phyloP scores from a whole-genome alignment of 2,797 vertebrate species.

The Neoniphon sammara region DNA sequence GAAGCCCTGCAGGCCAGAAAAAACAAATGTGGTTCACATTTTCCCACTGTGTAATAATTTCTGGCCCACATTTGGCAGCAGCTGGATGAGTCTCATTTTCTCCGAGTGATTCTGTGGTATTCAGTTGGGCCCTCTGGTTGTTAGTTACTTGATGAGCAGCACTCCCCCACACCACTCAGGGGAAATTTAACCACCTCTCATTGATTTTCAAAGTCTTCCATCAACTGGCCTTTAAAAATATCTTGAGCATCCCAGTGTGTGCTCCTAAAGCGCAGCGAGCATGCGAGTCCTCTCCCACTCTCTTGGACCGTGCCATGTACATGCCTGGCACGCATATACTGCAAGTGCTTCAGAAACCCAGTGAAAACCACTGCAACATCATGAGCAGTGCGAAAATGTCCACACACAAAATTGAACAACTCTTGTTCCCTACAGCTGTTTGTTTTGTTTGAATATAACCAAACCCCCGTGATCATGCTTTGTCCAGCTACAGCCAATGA shows the following conservation, averaged over 20 bases:
- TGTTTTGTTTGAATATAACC: neutral
- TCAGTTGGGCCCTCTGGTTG: slow-evolving; percentile 52
- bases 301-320: neutral
- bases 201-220: slow-evolving; percentile 62
- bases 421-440: neutral
- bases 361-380: neutral
- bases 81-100: slow-evolving; percentile 44
- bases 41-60: slow-evolving; percentile 37
- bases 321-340: neutral
- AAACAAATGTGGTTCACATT: neutral
- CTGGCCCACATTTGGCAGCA: slow-evolving; percentile 15
- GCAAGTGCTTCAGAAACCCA: neutral
- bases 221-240: slow-evolving; percentile 57
- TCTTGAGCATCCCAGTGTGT: slow-evolving; percentile 37
- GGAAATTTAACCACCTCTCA: slow-evolving; percentile 69
- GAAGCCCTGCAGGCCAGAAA: slow-evolving; percentile 13
- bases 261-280: slow-evolving; percentile 10
- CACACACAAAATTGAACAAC: neutral
- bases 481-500: neutral
- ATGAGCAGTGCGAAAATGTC: neutral
- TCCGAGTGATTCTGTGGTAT: slow-evolving; percentile 40
- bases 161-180: slow-evolving; percentile 36
- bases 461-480: neutral
- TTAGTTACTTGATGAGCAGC: slow-evolving; percentile 69
- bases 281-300: neutral